phyloP scores from a whole-genome alignment of 2,113 vertebrate species.

The Mormyrus iriodes region DNA sequence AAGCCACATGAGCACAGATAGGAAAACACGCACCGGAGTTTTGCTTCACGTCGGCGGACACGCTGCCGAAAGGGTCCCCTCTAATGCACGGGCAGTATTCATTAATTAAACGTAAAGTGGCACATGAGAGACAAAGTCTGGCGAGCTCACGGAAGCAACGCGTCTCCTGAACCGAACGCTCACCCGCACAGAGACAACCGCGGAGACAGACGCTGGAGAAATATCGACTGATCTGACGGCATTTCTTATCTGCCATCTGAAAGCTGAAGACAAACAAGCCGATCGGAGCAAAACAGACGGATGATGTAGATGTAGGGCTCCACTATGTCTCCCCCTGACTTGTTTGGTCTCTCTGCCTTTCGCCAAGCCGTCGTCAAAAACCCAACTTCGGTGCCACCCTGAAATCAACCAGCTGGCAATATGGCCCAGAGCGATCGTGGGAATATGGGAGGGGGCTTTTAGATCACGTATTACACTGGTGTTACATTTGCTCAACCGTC shows the following conservation, averaged over 20 bases:
- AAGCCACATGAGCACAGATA: not conserved
- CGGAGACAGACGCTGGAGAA: not conserved
- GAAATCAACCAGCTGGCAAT: not conserved
- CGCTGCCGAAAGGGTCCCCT: not conserved
- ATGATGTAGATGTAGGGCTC: not conserved
- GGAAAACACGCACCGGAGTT: not conserved
- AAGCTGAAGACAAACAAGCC: not conserved
- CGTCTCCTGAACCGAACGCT: not conserved
- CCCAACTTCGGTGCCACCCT: not conserved
- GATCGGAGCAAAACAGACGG: not conserved
- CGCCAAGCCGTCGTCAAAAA: not conserved
- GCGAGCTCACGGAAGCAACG: not conserved
- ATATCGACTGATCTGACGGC: constrained; percentile 6
- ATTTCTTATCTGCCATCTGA: not conserved
- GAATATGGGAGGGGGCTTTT: constrained; percentile 35
- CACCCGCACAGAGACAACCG: not conserved
- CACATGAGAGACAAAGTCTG: not conserved
- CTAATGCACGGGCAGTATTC: no score
- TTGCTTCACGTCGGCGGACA: not conserved
- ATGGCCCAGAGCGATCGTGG: not conserved
- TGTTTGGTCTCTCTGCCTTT: not conserved
- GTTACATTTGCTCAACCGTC: constrained; percentile 60
- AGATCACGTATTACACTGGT: constrained; percentile 54
- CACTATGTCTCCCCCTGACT: not conserved
- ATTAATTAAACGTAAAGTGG: not conserved